phyloP scores from a whole-genome alignment of 2,888 invertebrate species.

The Horisme vitalbata region DNA sequence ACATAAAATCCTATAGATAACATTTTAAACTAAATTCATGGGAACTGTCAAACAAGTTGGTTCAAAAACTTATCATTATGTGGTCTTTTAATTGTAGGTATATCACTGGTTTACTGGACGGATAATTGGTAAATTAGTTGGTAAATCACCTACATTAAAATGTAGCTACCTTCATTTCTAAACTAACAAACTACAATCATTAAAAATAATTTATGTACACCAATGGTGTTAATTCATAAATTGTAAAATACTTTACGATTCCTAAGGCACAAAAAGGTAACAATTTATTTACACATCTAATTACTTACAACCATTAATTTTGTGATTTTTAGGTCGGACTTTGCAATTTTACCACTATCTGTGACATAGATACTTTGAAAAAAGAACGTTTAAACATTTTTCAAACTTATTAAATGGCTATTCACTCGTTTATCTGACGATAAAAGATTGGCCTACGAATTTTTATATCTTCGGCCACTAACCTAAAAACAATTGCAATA shows the following conservation, averaged over 20 bases:
- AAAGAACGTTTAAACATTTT: too few species aligned
- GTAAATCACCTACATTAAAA: conserved; percentile 18
- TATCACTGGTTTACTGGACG: conserved; percentile 43
- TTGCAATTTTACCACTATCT: too few species aligned
- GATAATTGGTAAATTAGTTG: conserved; percentile 26
- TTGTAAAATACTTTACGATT: conserved; percentile 35
- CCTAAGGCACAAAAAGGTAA: conserved; percentile 54
- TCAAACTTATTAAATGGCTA: too few species aligned
- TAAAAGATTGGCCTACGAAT: neutral
- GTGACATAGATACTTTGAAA: too few species aligned
- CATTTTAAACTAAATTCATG: conserved; percentile 29
- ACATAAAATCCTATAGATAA: neutral
- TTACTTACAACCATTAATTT: conserved; percentile 33
- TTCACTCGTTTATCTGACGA: too few species aligned
- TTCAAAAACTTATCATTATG: conserved; percentile 22
- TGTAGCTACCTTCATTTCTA: conserved; percentile 8
- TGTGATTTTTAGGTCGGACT: conserved; percentile 23
- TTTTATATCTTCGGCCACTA: conserved; percentile 24
- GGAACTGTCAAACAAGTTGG: conserved; percentile 33
- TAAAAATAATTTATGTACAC: conserved; percentile 23
- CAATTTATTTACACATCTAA: conserved; percentile 45
- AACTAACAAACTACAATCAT: conserved; percentile 12
- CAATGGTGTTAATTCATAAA: conserved; percentile 10
- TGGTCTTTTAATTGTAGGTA: conserved; percentile 23
- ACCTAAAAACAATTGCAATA: neutral